These are phyloP conservation scores for Acanthacorydalis orientalis DNA, from an alignment of 2,888 invertebrate genomes.

Conservation along the genomic window DNA sequence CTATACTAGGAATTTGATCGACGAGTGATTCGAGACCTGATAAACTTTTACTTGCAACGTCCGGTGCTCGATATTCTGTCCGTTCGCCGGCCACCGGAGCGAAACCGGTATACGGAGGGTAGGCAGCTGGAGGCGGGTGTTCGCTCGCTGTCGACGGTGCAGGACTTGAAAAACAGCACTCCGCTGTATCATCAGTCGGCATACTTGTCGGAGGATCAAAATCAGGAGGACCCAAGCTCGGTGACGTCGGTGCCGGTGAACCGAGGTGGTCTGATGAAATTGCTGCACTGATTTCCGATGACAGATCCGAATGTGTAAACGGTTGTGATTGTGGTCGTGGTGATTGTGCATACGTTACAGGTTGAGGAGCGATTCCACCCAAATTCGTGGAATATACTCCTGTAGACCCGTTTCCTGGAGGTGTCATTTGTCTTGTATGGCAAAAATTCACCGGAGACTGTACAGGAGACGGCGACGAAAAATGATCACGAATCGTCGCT, in stretches of 20 bases:
- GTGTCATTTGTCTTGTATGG: conserved; percentile 16
- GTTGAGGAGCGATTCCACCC: background rate
- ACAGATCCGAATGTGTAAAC: conserved; percentile 54
- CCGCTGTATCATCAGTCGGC: conserved; percentile 22
- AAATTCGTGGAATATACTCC: conserved; percentile 13
- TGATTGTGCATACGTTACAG: conserved; percentile 11
- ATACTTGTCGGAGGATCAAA: conserved; percentile 54
- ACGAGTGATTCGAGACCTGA: conserved; percentile 78
- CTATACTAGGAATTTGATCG: conserved; percentile 80
- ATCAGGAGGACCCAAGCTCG: conserved; percentile 51
- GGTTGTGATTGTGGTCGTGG: conserved; percentile 32
- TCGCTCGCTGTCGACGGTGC: conserved; percentile 16
- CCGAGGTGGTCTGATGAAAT: conserved; percentile 50
- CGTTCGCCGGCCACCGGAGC: conserved; percentile 16
- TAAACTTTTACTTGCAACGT: conserved; percentile 70
- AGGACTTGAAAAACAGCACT: conserved; percentile 35
- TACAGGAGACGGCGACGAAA: conserved; percentile 30
- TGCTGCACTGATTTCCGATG: conserved; percentile 61
- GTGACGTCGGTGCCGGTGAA: conserved; percentile 51
- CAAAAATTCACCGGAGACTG: conserved; percentile 29
- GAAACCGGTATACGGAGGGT: conserved; percentile 10
- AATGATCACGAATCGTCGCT: conserved; percentile 29
- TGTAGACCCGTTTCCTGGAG: conserved; percentile 23
- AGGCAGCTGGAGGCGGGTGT: conserved; percentile 8
- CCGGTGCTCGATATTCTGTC: conserved; percentile 29